phyloP scores from a whole-genome alignment of 2,888 invertebrate species.

The Scaptomyza cyrtandrae region DNA sequence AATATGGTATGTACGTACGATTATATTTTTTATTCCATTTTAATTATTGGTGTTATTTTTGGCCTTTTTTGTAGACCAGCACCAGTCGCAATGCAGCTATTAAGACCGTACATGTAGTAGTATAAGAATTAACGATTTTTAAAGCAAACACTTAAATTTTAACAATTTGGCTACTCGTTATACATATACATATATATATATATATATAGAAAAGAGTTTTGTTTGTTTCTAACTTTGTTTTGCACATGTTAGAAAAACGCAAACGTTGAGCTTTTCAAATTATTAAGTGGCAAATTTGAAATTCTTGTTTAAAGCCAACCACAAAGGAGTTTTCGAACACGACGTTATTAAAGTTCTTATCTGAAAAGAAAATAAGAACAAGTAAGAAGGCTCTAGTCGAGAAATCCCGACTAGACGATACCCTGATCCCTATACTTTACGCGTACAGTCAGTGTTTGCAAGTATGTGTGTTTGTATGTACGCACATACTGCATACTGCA shows the following conservation, averaged over 20 bases:
- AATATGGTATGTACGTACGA: not conserved
- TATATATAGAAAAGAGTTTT: not conserved
- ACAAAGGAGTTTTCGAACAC: too few species aligned
- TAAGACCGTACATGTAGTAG: not conserved
- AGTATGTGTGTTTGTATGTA: too few species aligned
- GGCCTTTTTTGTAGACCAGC: not conserved
- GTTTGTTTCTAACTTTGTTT: not conserved
- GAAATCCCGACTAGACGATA: too few species aligned
- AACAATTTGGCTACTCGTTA: not conserved
- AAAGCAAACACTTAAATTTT: not conserved
- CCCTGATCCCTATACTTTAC: too few species aligned
- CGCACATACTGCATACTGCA: too few species aligned
- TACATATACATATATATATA: not conserved
- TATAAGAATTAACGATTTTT: not conserved
- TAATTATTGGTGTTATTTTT: conserved; percentile 9
- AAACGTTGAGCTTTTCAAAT: too few species aligned
- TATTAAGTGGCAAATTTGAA: too few species aligned
- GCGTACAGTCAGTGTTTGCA: too few species aligned
- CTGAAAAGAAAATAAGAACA: not conserved
- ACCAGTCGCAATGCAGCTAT: conserved; percentile 5
- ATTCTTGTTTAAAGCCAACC: too few species aligned
- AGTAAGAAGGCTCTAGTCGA: too few species aligned
- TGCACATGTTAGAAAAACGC: not conserved
- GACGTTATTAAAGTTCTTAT: not conserved
- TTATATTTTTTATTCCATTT: not conserved